These are phyloP conservation scores for Zaprionus bogoriensis DNA, from an alignment of 2,888 invertebrate species.

Conservation along the genomic window DNA sequence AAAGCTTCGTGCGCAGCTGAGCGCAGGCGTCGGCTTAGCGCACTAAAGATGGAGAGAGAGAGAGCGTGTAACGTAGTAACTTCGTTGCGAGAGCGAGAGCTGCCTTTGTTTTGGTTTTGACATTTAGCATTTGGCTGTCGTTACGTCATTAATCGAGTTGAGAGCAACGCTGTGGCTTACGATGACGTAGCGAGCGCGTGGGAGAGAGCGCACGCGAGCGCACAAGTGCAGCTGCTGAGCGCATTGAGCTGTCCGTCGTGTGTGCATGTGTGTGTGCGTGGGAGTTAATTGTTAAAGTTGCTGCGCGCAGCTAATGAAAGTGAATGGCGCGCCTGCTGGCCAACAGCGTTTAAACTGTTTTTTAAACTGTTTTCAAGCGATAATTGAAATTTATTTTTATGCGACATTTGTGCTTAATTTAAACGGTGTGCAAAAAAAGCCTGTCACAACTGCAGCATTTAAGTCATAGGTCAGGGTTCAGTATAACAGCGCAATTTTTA, in stretches of 20 bases:
- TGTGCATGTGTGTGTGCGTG: constrained; percentile 25
- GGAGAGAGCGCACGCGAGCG: not conserved
- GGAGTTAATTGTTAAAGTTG: constrained; percentile 11
- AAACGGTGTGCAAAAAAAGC: not conserved
- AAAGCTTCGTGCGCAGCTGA: constrained; percentile 41
- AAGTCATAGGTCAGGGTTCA: not conserved
- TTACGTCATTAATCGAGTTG: constrained; percentile 39
- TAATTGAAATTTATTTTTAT: constrained; percentile 17
- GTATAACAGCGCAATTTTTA: not conserved
- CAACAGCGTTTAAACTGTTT: no score
- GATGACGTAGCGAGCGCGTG: constrained; percentile 33
- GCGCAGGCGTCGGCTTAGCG: constrained; percentile 47
- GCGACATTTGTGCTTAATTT: not conserved
- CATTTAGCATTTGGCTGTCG: constrained; percentile 34
- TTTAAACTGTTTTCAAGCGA: constrained; percentile 20
- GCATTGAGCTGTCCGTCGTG: not conserved
- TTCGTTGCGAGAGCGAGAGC: not conserved
- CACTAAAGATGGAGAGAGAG: no score
- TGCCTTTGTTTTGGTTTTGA: constrained; percentile 51
- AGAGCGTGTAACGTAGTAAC: not conserved
- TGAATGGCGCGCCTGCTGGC: constrained; percentile 30
- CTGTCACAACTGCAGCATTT: not conserved
- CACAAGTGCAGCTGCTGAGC: no score
- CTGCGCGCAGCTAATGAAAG: constrained; percentile 36
- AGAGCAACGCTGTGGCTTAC: constrained; percentile 4